Conservation (phyloP, 2,113 vertebrate genomes). For the Alethe castanea region DNA sequence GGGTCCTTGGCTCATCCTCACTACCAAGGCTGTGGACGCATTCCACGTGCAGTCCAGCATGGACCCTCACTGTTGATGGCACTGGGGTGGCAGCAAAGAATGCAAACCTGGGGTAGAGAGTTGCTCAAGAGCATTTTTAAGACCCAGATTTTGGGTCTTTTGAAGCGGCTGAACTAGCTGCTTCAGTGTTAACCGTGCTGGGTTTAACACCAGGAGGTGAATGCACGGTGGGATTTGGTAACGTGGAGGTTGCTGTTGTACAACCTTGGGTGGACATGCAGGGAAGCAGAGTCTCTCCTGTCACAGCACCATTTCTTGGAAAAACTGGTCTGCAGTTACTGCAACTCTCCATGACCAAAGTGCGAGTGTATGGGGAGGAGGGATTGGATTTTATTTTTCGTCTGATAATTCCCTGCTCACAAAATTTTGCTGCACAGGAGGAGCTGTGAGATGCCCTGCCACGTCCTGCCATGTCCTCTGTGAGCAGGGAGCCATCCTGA, state of each 20-base stretch:
- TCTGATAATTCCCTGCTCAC: neutral
- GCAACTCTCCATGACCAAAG: neutral
- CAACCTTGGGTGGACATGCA: neutral
- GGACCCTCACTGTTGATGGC: neutral
- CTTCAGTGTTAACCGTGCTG: neutral
- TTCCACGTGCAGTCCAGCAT: rapidly evolving
- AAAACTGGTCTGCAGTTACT: neutral
- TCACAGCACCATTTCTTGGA: neutral
- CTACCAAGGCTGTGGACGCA: neutral
- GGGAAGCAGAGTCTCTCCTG: neutral
- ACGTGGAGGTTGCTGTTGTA: too few species aligned
- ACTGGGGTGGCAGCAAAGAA: neutral
- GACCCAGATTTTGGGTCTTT: neutral
- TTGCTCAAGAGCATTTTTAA: neutral
- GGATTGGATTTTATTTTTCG: neutral
- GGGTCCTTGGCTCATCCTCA: neutral
- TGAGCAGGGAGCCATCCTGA: neutral
- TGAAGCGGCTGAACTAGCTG: neutral
- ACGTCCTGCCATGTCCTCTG: rapidly evolving
- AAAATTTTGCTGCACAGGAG: neutral
- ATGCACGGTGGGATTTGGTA: neutral
- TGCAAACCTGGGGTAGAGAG: neutral
- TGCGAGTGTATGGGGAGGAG: neutral
- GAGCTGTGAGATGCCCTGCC: neutral
- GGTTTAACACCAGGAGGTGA: neutral